Evolutionary conservation across 2,113 vertebrate genomes (phyloP).

Genomic region (Pyxicephalus adspersus): DNA sequence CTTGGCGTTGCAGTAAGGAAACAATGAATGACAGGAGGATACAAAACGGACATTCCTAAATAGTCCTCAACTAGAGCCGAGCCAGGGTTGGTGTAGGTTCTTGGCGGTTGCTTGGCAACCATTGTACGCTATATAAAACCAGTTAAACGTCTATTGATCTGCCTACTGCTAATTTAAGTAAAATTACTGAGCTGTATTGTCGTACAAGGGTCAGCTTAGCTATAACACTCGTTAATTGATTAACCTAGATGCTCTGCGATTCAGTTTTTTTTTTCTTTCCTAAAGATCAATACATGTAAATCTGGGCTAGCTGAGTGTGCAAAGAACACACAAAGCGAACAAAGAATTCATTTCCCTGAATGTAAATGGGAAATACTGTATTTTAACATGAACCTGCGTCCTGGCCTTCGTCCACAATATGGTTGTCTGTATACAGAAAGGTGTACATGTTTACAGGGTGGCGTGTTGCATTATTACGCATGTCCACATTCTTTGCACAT

Average conservation of each 20-base stretch:
- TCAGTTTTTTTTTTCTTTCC: conserved; percentile 1
- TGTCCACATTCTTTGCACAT: too few species aligned
- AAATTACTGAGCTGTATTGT: conserved; percentile 46
- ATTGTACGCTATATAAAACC: neutral
- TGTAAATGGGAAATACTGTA: too few species aligned
- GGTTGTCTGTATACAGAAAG: too few species aligned
- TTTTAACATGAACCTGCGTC: too few species aligned
- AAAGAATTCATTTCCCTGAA: too few species aligned
- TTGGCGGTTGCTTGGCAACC: conserved; percentile 28
- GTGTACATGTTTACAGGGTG: too few species aligned
- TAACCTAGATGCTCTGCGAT: neutral
- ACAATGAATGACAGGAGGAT: conserved; percentile 20
- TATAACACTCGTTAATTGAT: conserved; percentile 44
- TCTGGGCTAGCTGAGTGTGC: neutral
- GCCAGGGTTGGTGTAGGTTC: neutral
- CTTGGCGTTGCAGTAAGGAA: neutral
- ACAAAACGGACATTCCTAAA: neutral
- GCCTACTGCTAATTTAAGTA: conserved; percentile 36
- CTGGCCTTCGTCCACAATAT: too few species aligned
- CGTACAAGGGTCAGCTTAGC: conserved; percentile 32
- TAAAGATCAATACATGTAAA: neutral
- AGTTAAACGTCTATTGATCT: conserved; percentile 36
- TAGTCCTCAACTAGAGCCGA: conserved; percentile 4
- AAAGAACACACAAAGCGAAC: neutral
- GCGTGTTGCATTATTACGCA: too few species aligned